Conservation (phyloP, 64 coral and sea anemone species). For the Stichodactyla mertensii region DNA sequence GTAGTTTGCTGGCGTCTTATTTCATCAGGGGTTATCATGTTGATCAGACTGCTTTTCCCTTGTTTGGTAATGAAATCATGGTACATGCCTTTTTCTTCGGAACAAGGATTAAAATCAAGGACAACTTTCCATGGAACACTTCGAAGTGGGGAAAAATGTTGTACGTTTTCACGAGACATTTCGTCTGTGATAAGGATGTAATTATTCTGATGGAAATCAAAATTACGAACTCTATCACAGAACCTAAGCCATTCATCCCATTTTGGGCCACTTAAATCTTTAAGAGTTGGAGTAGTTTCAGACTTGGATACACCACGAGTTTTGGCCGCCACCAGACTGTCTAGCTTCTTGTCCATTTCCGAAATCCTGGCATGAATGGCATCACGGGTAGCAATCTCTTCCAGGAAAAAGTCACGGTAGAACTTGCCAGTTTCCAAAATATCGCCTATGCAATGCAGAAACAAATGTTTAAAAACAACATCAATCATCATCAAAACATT, state of each 20-base stretch:
- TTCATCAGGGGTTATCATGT: slow-evolving; percentile 66
- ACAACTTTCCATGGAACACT: slow-evolving; percentile 82
- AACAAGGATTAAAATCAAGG: slow-evolving; percentile 66
- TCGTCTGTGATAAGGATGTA: slow-evolving; percentile 69
- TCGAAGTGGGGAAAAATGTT: slow-evolving; percentile 55
- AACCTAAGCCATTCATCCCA: slow-evolving; percentile 78
- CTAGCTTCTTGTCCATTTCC: slow-evolving; percentile 34
- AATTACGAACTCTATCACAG: slow-evolving; percentile 51
- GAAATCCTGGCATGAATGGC: not conserved
- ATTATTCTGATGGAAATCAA: slow-evolving; percentile 51
- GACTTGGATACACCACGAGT: not conserved
- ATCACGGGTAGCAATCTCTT: not conserved
- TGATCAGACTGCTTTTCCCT: slow-evolving; percentile 45
- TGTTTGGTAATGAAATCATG: slow-evolving; percentile 48
- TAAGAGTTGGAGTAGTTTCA: slow-evolving; percentile 2
- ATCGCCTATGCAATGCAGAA: too few species aligned
- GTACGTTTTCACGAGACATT: slow-evolving; percentile 24
- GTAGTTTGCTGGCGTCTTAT: slow-evolving; percentile 17
- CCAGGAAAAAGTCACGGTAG: slow-evolving; percentile 10
- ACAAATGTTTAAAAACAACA: too few species aligned
- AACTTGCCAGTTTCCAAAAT: not conserved
- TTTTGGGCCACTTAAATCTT: slow-evolving; percentile 36
- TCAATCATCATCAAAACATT: too few species aligned
- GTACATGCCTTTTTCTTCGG: slow-evolving; percentile 79
- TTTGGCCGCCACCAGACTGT: not conserved